A percentile compares a stretch with the other conserved stretches of the same genome.
Evolutionary conservation across 1,140 invertebrate species (phyloP).

Genomic region (Hylaeus volcanicus): DNA sequence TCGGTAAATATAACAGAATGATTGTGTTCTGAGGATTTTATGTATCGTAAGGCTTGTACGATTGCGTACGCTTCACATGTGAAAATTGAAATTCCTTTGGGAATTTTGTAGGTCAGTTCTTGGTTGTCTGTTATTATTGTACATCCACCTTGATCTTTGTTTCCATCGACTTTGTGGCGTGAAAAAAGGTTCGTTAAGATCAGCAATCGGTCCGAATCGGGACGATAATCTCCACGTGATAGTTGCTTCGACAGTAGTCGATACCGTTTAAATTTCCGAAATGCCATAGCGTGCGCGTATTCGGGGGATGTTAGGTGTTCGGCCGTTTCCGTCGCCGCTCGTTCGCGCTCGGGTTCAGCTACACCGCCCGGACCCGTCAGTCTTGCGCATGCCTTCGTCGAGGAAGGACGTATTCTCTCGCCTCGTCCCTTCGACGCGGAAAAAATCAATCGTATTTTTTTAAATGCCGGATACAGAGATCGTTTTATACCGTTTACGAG

Average conservation of each 20-base stretch:
- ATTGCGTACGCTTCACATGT: too few relatives aligned
- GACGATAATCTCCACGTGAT: background rate
- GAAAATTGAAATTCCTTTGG: too few relatives aligned
- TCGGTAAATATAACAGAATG: too few relatives aligned
- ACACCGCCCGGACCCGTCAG: constrained; percentile 69
- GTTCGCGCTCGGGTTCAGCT: constrained; percentile 61
- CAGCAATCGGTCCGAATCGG: background rate
- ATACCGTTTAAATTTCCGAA: constrained; percentile 46
- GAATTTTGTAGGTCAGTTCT: too few relatives aligned
- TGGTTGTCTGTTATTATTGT: too few relatives aligned
- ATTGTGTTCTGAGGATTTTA: too few relatives aligned
- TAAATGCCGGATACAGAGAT: constrained; percentile 5
- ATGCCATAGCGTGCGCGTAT: constrained; percentile 5
- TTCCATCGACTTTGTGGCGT: too few relatives aligned
- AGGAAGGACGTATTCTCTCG: constrained; percentile 40
- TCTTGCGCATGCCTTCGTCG: constrained; percentile 66
- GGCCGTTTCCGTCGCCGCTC: constrained; percentile 56
- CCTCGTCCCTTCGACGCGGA: constrained; percentile 24
- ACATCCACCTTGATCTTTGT: too few relatives aligned
- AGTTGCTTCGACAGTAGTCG: constrained; percentile 20
- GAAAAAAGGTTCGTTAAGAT: background rate
- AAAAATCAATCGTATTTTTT: constrained; percentile 51
- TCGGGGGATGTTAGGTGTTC: constrained; percentile 54
- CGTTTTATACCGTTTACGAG: background rate
- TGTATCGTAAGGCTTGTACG: too few relatives aligned